phyloP scores from a whole-genome alignment of 2,888 invertebrate species.

The Lagria hirta region DNA sequence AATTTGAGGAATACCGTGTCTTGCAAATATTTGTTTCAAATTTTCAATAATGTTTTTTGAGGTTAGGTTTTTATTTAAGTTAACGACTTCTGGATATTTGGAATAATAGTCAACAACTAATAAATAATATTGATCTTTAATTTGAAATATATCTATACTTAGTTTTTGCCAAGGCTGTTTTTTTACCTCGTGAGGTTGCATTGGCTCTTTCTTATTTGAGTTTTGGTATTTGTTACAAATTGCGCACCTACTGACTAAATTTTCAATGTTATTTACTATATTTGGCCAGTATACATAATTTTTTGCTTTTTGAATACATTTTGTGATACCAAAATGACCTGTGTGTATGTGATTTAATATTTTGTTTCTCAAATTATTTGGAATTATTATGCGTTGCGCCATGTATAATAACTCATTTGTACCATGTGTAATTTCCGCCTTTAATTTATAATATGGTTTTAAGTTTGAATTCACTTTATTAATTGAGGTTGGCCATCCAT shows the following conservation, averaged over 20 bases:
- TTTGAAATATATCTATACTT: conserved; percentile 34
- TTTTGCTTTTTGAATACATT: conserved; percentile 29
- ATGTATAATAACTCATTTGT: conserved; percentile 31
- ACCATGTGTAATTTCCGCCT: conserved; percentile 17
- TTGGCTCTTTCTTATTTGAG: conserved; percentile 29
- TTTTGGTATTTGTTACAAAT: conserved; percentile 31
- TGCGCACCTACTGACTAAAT: conserved; percentile 31
- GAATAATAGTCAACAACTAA: conserved; percentile 36
- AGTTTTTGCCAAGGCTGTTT: conserved; percentile 32
- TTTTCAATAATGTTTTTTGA: conserved; percentile 25
- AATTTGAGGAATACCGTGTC: conserved; percentile 10
- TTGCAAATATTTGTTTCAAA: conserved; percentile 32
- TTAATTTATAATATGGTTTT: conserved; percentile 23
- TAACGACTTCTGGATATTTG: conserved; percentile 33
- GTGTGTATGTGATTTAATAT: conserved; percentile 33
- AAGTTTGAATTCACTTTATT: conserved; percentile 6
- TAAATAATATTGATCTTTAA: conserved; percentile 28
- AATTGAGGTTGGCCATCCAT: conserved; percentile 20
- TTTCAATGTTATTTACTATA: conserved; percentile 30
- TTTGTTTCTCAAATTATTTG: conserved; percentile 27
- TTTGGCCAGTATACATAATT: conserved; percentile 34
- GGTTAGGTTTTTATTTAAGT: conserved; percentile 27
- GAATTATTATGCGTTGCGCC: conserved; percentile 31
- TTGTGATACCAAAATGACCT: conserved; percentile 35
- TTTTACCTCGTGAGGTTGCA: conserved; percentile 28